Base-by-base conservation (phyloP, 2,113 vertebrate genomes). In the Alethe diademata region DNA sequence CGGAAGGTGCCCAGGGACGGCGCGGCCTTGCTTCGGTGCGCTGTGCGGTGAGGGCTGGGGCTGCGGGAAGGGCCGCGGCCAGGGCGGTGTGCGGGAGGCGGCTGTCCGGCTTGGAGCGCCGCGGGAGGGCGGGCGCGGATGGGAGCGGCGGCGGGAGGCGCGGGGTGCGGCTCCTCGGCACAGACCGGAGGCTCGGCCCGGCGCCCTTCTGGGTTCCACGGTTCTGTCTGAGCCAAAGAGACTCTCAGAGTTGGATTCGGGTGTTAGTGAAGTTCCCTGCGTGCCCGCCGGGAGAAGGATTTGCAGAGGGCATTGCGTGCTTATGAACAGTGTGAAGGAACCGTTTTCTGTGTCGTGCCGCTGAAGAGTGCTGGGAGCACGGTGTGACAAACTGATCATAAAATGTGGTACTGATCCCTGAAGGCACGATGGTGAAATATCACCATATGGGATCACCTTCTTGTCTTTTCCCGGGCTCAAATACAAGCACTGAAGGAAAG, bases 191-290 rank as follows among this genome's bases (percentile, higher is more conserved):
- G 54, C 54, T 33, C 14, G 43, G 73, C 43, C 23, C 50, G 50
- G 45, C 4, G 15, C 13, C 2, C 1, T 14, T 3, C 19, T 6
- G 31, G 1, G 6, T 9, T 67, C 35, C 31, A 0, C 14, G 9
- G 23, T 5, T 20, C n/a, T 19, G 24, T 3, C 16, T 3, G 31
- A 5, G 15, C 25, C 12, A 3, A 6, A 42, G 65, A 13, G 33
- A 24, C n/a, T 10, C 42, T 31, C 25, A 0, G 50, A n/a, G 38
- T 0, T 16, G 51, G 24, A 19, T 26, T 9, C 8, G 0, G 33
- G 29, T 29, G 58, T 50, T 23, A 5, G 26, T 20, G 5, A n/a
- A 7, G 19, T 8, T 45, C 19, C 43, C 19, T 45, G 18, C 43
- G 43, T 45, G 19, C 43, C 19, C 9, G 43, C 19, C 43, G 8